Evolutionary conservation across 53 echinoderm and acorn worm species (phyloP).

Genomic region (Holothuria leucospilota): DNA sequence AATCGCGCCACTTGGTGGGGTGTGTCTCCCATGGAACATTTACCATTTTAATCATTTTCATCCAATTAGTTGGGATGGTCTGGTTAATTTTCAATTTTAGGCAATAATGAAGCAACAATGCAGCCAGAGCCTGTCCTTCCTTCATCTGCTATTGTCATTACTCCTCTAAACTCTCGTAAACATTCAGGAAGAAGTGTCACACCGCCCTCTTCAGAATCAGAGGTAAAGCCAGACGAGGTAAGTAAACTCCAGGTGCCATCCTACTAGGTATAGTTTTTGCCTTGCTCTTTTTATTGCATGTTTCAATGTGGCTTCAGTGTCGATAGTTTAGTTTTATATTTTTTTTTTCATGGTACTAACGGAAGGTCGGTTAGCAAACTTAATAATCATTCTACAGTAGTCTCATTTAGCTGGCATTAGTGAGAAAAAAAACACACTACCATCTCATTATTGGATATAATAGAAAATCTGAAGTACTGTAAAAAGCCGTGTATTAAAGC

Average conservation of each 20-base stretch:
- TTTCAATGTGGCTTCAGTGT: background rate
- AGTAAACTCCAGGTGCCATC: conserved; percentile 5
- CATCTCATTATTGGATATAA: too few relatives aligned
- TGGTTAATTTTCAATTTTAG: conserved; percentile 45
- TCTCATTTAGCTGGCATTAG: too few relatives aligned
- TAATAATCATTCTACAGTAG: too few relatives aligned
- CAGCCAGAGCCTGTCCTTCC: conserved; percentile 33
- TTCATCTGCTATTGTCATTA: conserved; percentile 45
- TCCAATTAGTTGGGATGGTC: conserved; percentile 8
- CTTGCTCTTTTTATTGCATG: conserved; percentile 36
- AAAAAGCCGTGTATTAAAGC: too few relatives aligned
- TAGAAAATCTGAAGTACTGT: too few relatives aligned
- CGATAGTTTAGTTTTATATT: background rate
- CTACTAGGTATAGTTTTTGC: conserved; percentile 9
- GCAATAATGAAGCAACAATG: conserved; percentile 28
- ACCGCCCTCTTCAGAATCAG: conserved; percentile 67
- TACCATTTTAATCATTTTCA: conserved; percentile 12
- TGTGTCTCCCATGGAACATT: too few relatives aligned
- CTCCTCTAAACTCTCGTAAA: conserved; percentile 56
- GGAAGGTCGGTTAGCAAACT: background rate
- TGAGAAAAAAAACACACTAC: too few relatives aligned
- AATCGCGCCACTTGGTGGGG: too few relatives aligned
- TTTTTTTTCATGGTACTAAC: conserved; percentile 19
- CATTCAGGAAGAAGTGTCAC: conserved; percentile 71
- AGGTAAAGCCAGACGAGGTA: conserved; percentile 69